Evolutionary conservation across 2,113 vertebrate species (phyloP).

Genomic region (Erinaceus europaeus): DNA sequence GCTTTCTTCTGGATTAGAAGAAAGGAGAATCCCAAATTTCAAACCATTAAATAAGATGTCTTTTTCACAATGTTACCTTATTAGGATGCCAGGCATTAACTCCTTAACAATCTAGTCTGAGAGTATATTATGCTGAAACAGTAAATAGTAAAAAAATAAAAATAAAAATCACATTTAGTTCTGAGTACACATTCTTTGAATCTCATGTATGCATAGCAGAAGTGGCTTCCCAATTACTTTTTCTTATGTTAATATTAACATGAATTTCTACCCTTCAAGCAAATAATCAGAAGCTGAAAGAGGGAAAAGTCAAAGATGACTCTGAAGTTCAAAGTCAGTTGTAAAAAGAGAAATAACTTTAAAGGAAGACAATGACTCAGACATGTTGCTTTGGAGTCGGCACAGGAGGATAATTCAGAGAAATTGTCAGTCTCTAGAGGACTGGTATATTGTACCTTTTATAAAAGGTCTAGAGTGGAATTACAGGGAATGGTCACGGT

Average conservation of each 20-base stretch:
- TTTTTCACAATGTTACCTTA: conserved; percentile 51
- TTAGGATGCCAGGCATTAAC: conserved; percentile 46
- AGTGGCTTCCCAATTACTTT: conserved; percentile 59
- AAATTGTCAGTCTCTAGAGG: neutral
- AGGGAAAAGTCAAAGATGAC: conserved; percentile 54
- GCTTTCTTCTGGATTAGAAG: conserved; percentile 51
- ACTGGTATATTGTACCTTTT: neutral
- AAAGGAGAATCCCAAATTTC: conserved; percentile 66
- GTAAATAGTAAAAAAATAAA: conserved; percentile 62
- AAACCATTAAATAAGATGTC: conserved; percentile 58
- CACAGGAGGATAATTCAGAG: neutral
- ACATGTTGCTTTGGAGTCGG: conserved; percentile 31
- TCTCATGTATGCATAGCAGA: conserved; percentile 59
- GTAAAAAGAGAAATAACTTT: conserved; percentile 40
- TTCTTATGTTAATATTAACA: conserved; percentile 71
- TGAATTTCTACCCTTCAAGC: conserved; percentile 53
- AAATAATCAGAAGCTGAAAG: conserved; percentile 59
- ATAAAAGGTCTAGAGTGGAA: neutral
- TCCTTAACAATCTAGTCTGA: neutral
- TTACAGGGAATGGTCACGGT: neutral
- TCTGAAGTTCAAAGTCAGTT: conserved; percentile 27
- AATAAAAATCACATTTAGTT: conserved; percentile 58
- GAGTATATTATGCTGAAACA: conserved; percentile 44
- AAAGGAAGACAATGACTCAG: neutral
- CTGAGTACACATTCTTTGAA: conserved; percentile 46